These are phyloP conservation scores for Glaucomys volans DNA, from an alignment of 2,113 vertebrate genomes.

Conservation along the genomic window DNA sequence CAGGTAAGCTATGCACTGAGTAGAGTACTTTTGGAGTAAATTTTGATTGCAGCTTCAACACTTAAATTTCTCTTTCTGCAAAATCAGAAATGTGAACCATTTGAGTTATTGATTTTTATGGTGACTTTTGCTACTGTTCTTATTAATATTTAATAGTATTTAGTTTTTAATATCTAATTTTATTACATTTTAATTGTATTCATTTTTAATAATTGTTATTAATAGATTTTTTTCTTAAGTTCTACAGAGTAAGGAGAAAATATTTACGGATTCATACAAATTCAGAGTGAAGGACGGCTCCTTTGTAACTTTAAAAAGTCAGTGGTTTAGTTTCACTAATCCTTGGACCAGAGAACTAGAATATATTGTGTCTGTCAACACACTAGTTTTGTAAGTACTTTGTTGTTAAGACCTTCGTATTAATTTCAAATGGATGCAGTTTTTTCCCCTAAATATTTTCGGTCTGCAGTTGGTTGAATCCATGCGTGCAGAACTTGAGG, in stretches of 20 bases:
- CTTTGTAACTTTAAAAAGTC: slow-evolving; percentile 96
- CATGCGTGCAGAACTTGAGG: neutral
- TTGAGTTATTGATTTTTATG: slow-evolving; percentile 7
- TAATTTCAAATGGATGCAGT: neutral
- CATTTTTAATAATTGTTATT: too few relatives aligned
- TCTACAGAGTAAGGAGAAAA: slow-evolving; percentile 97
- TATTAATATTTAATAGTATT: too few relatives aligned
- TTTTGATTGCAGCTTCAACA: neutral
- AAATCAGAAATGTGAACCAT: slow-evolving; percentile 10
- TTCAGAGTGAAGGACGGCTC: slow-evolving; percentile 98
- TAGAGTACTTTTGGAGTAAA: neutral
- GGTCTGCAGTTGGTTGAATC: neutral
- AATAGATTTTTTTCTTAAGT: slow-evolving; percentile 85
- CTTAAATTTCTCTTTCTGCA: slow-evolving; percentile 10
- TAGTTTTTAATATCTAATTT: too few relatives aligned
- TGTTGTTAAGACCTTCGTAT: slow-evolving; percentile 47
- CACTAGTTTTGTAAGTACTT: slow-evolving; percentile 95
- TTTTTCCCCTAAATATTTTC: neutral
- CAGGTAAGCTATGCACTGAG: slow-evolving; percentile 90
- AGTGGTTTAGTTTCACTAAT: slow-evolving; percentile 99
- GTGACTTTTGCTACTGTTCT: slow-evolving; percentile 15
- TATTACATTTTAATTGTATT: too few relatives aligned
- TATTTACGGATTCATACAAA: slow-evolving; percentile 96
- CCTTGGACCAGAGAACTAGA: slow-evolving; percentile 99
- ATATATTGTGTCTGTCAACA: slow-evolving; percentile 98